These are phyloP conservation scores for Nephrotoma flavescens DNA, from an alignment of 2,888 invertebrate genomes.

Conservation along the genomic window DNA sequence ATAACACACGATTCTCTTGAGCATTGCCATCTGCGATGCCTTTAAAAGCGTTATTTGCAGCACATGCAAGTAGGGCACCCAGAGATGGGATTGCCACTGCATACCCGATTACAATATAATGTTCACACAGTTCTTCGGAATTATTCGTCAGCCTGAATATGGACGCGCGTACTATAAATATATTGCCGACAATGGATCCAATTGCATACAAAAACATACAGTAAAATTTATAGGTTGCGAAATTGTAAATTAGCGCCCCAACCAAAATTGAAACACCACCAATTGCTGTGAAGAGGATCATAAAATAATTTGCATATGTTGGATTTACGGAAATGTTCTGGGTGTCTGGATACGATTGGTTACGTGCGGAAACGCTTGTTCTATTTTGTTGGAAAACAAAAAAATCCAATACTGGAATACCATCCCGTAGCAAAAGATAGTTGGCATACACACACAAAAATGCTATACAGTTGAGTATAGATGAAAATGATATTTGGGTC, in stretches of 20 bases:
- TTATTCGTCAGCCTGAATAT: no score
- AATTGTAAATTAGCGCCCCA: not conserved
- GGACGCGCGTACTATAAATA: not conserved
- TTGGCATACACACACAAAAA: not conserved
- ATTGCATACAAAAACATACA: not conserved
- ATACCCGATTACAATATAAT: no score
- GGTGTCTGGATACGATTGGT: no score
- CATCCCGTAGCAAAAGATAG: not conserved
- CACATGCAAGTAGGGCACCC: no score
- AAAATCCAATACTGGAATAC: not conserved
- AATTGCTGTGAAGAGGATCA: not conserved
- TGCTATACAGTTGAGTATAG: not conserved
- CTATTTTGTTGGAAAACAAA: not conserved
- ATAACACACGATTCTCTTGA: no score
- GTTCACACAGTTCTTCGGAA: no score
- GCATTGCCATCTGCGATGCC: no score
- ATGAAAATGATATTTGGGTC: not conserved
- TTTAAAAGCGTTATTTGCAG: no score
- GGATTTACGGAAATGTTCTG: no score
- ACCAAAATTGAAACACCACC: not conserved
- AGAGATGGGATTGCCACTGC: no score
- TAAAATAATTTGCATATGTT: not conserved
- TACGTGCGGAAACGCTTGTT: not conserved
- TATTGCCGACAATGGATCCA: not conserved
- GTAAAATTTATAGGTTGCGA: not conserved